Evolutionary conservation across 2,113 vertebrate species (phyloP).

Genomic region (Festucalex cinctus): DNA sequence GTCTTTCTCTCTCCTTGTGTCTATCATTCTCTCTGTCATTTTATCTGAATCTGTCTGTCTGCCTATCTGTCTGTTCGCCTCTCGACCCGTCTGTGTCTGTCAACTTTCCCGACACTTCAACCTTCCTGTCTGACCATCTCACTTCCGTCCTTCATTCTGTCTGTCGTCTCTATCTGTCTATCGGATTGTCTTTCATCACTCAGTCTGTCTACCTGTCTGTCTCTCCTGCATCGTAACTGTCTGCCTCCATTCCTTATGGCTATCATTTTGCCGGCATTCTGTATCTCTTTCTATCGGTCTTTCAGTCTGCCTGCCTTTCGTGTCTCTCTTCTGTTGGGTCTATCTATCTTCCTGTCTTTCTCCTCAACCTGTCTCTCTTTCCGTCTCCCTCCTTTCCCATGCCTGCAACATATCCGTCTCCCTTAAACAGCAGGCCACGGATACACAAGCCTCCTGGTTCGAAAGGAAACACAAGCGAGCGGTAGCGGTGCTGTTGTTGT

Average conservation of each 20-base stretch:
- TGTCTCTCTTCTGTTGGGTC: background rate
- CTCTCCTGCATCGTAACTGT: constrained; percentile 4
- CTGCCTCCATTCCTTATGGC: constrained; percentile 26
- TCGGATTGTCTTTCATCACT: constrained; percentile 13
- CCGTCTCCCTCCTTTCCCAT: background rate
- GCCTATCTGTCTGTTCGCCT: no score
- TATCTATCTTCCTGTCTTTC: constrained; percentile 14
- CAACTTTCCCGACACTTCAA: no score
- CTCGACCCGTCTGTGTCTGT: no score
- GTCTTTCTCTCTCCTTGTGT: no score
- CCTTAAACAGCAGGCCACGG: background rate
- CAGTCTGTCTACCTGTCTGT: background rate
- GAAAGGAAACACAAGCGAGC: background rate
- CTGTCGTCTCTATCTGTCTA: constrained; percentile 19
- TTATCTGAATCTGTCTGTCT: no score
- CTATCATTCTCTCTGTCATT: no score
- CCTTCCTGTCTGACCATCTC: no score
- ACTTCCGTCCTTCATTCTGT: constrained; percentile 12
- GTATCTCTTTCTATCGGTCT: constrained; percentile 4
- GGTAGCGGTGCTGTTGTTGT: background rate
- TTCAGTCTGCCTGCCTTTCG: constrained; percentile 6
- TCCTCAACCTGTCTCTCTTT: background rate
- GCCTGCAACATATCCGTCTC: background rate
- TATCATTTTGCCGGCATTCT: background rate
- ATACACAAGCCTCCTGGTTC: background rate